phyloP scores from a whole-genome alignment of 2,797 vertebrate genomes.

The Coluber constrictor region DNA sequence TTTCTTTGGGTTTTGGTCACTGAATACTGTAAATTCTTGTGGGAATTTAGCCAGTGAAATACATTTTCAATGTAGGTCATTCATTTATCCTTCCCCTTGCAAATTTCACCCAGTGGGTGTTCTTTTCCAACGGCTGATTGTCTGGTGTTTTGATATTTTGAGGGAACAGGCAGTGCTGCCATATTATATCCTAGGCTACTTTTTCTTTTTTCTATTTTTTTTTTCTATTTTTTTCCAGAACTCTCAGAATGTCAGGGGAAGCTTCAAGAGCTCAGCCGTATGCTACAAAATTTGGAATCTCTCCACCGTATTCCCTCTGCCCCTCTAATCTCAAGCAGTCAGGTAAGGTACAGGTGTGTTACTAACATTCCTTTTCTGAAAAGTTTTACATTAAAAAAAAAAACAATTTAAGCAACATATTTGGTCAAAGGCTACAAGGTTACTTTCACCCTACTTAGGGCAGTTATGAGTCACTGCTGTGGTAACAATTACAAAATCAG shows the following conservation, averaged over 20 bases:
- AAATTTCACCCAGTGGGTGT: neutral
- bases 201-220: neutral
- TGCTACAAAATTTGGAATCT: slow-evolving; percentile 82
- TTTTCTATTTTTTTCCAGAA: slow-evolving; percentile 64
- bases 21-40: neutral
- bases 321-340: slow-evolving; percentile 81
- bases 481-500: neutral
- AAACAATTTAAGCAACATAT: neutral
- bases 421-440: neutral
- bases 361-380: neutral
- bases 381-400: neutral
- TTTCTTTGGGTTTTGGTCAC: neutral
- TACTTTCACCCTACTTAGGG: neutral
- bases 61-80: neutral
- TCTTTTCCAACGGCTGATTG: neutral
- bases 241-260: slow-evolving; percentile 81
- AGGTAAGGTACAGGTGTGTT: slow-evolving; percentile 65
- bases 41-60: neutral
- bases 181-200: neutral
- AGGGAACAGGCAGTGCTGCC: neutral
- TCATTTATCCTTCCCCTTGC: neutral
- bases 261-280: slow-evolving; percentile 78
- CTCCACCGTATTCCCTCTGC: slow-evolving; percentile 81
- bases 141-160: neutral
- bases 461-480: neutral